Base-by-base conservation (phyloP, 2,888 invertebrate genomes). In the Drosophila maculinotata region DNA sequence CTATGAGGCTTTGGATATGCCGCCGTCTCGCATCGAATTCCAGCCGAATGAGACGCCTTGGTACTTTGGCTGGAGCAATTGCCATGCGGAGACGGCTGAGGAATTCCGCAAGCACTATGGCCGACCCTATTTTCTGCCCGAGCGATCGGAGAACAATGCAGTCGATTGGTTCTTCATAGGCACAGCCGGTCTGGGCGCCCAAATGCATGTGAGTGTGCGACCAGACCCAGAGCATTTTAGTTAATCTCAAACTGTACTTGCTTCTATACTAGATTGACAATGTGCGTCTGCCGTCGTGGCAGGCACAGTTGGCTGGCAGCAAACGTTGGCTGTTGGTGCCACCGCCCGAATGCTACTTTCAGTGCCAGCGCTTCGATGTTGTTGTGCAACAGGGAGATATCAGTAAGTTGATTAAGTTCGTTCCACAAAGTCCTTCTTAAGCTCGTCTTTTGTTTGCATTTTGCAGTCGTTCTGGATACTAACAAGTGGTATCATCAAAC, bases 121-220 rank as follows among this genome's bases (percentile, higher is more conserved):
- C 1, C 92, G 95, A 28, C 98, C 98, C 0, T 98, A 98, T 90
- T 99, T 99, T 91, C 93, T 99, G 48, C 98, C 98, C 0, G 92
- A 91, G 30, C 94, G 94, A 0, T 96, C 98, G 0, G 98, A 98
- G 91, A 96, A 96, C 83, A 96, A 97, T 85, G 96, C 95, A 67
- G 94, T 97, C 0, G 98, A 98, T 91, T 99, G 98, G 98, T 96
- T 99, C 79, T 99, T 99, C 90, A 98, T 99, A 96, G 99, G 99
- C 1, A 97, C 96, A 26, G 95, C 97, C 0, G 98, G 98, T 0
- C 94, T 96, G 87, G 99, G 99, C 0, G 98, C 98, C 0, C 97
- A 98, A 83, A 95, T 99, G 96, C 99, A 99, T 91, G 98, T 98
- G 91, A 71, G 89, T 77, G 2, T n/a, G n/a, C n/a, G n/a, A n/a